Base-by-base conservation (phyloP, 2,888 invertebrate species). In the Parapristionchus giblindavisi region DNA sequence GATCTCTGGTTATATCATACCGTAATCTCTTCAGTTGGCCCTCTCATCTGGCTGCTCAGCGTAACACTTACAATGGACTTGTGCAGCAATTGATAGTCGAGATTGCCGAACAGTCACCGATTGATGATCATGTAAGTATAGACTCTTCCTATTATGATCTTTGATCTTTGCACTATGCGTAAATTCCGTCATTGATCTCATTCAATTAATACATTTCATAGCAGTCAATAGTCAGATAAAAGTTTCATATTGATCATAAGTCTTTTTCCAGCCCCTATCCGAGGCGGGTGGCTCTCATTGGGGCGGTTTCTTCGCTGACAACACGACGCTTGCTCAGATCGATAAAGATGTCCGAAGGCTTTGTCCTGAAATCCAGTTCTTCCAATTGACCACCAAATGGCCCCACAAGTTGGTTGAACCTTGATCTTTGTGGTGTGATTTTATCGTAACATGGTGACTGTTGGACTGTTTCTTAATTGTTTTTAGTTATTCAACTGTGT, bases 331-430 rank as follows among this genome's bases (percentile, higher is more conserved):
- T 54, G 89, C 96, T 58, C 99, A 99, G 91, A 98, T 99, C 85
- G 97, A 98, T 89, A 98, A 97, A 63, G 86, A 86, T 72, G 85
- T 86, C 6, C 76, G 85, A 81, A 92, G 97, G 72, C 90, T 97
- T 2, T 96, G 95, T 88, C 97, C 97, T 17, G 97, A 97, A 89
- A 94, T 91, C 88, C 96, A 95, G 73, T 99, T 99, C 90, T 99
- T 99, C 89, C 98, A 98, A 90, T 93, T 92, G 88, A 93, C 95
- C 21, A 96, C 96, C 0, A 94, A 94, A 79, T 95, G 92, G 89
- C 97, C 98, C 3, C 80, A 84, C 70, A 52, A 36, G 82, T 80
- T n/a, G n/a, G n/a, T 48, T 48, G 48, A 11, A 14, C 48, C 17
- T 48, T 48, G 48, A 48, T 48, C 48, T 48, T 48, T 48, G 48